These are phyloP conservation scores for Polyommatus iphigenia DNA, from an alignment of 2,888 invertebrate species.

Conservation along the genomic window DNA sequence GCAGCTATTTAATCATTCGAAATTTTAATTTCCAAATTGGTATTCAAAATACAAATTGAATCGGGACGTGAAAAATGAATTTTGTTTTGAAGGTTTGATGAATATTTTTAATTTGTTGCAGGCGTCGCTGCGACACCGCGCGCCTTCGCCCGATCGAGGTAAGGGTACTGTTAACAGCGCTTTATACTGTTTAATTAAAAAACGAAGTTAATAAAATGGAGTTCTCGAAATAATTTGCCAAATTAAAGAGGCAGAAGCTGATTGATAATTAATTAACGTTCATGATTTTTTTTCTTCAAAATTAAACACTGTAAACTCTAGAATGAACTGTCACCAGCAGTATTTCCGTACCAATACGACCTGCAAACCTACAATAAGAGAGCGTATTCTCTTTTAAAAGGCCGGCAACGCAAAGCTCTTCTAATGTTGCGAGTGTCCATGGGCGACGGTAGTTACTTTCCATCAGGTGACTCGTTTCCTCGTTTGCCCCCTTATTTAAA, in stretches of 20 bases:
- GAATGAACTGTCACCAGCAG: too few relatives aligned
- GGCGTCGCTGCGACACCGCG: slow-evolving; percentile 68
- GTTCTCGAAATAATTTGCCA: neutral
- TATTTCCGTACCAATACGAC: too few relatives aligned
- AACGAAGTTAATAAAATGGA: neutral
- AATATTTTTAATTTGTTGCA: slow-evolving; percentile 59
- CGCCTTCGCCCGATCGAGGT: slow-evolving; percentile 75
- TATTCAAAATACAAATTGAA: slow-evolving; percentile 35
- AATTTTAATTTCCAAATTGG: slow-evolving; percentile 66
- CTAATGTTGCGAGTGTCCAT: too few relatives aligned
- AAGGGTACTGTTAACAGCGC: slow-evolving; percentile 39
- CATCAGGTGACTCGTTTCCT: too few relatives aligned
- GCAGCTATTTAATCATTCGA: slow-evolving; percentile 73
- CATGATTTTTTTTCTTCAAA: too few relatives aligned
- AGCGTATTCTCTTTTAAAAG: too few relatives aligned
- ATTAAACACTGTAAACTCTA: too few relatives aligned
- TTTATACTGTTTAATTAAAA: slow-evolving; percentile 16
- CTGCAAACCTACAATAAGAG: too few relatives aligned
- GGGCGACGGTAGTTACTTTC: too few relatives aligned
- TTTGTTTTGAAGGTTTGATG: slow-evolving; percentile 39
- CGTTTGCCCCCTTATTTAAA: too few relatives aligned
- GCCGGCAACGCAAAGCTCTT: too few relatives aligned
- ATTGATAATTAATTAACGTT: neutral
- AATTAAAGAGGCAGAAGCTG: neutral
- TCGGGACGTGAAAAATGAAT: slow-evolving; percentile 51